Evolutionary conservation across 2,113 vertebrate species (phyloP).

Genomic region (Antigone vipio): DNA sequence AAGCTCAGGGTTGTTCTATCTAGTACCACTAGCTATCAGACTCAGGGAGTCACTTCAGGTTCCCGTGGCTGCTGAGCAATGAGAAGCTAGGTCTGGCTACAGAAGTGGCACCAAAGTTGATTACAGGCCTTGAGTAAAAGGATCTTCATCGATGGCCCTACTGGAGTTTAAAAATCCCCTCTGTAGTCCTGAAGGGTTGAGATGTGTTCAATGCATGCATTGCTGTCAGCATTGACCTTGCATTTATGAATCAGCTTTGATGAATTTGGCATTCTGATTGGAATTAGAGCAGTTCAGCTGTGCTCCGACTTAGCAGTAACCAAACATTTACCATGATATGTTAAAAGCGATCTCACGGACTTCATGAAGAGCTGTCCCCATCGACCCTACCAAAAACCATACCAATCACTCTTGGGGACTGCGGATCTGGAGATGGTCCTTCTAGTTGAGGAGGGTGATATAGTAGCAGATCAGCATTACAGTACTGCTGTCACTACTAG

Average conservation of each 20-base stretch:
- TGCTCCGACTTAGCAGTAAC: neutral
- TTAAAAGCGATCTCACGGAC: neutral
- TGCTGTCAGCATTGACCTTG: neutral
- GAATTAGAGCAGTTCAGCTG: neutral
- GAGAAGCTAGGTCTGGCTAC: neutral
- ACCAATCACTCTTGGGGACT: neutral
- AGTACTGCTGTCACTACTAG: neutral
- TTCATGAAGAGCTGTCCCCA: neutral
- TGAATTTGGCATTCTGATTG: neutral
- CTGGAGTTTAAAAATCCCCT: neutral
- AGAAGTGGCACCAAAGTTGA: neutral
- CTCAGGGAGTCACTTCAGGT: neutral
- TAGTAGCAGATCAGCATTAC: neutral
- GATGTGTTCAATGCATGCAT: neutral
- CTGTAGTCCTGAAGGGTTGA: neutral
- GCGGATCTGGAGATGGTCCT: neutral
- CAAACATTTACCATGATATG: neutral
- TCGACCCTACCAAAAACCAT: rapidly evolving
- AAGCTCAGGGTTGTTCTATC: neutral
- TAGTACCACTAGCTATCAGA: neutral
- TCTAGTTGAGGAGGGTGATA: neutral
- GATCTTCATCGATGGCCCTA: neutral
- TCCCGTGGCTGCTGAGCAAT: neutral
- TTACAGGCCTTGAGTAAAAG: neutral
- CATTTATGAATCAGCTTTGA: too few species aligned